Percentiles rank a stretch among this genome's conserved stretches.
Conservation (phyloP, 2,888 invertebrate species). For the Ophonus ardosiacus region DNA sequence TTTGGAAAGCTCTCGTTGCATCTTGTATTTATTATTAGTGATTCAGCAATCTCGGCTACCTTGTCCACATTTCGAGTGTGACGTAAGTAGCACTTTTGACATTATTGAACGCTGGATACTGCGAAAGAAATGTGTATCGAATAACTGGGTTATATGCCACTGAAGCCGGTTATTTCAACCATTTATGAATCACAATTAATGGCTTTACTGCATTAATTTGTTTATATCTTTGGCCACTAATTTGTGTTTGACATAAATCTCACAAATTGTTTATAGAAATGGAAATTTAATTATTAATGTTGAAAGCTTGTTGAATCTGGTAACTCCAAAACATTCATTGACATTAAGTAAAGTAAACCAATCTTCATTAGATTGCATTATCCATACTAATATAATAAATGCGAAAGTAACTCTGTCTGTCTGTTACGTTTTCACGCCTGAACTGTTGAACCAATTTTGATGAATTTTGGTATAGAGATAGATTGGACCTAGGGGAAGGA, state of each 20-base stretch:
- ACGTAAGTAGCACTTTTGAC: slow-evolving; percentile 49
- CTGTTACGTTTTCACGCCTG: too few species aligned
- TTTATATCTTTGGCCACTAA: slow-evolving; percentile 15
- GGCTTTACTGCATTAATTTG: slow-evolving; percentile 29
- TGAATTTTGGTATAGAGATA: too few species aligned
- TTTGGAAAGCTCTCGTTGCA: slow-evolving; percentile 40
- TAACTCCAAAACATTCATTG: not conserved
- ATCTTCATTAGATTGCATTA: too few species aligned
- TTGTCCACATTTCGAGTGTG: slow-evolving; percentile 34
- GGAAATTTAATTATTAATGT: slow-evolving; percentile 19
- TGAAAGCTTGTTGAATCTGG: slow-evolving; percentile 12
- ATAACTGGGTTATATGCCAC: slow-evolving; percentile 35
- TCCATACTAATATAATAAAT: too few species aligned
- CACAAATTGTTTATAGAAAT: not conserved
- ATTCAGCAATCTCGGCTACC: slow-evolving; percentile 35
- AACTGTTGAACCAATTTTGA: too few species aligned
- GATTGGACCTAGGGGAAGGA: too few species aligned
- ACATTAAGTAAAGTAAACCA: not conserved
- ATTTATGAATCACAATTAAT: slow-evolving; percentile 35
- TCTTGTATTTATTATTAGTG: slow-evolving; percentile 45
- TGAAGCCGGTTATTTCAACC: slow-evolving; percentile 39
- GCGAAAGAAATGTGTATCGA: slow-evolving; percentile 38
- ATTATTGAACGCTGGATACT: slow-evolving; percentile 31
- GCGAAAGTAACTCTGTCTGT: too few species aligned
- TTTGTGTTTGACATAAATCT: slow-evolving; percentile 15